These are phyloP conservation scores for Pterobdella sp. DNA, from an alignment of 2,888 invertebrate genomes.

Conservation along the genomic window DNA sequence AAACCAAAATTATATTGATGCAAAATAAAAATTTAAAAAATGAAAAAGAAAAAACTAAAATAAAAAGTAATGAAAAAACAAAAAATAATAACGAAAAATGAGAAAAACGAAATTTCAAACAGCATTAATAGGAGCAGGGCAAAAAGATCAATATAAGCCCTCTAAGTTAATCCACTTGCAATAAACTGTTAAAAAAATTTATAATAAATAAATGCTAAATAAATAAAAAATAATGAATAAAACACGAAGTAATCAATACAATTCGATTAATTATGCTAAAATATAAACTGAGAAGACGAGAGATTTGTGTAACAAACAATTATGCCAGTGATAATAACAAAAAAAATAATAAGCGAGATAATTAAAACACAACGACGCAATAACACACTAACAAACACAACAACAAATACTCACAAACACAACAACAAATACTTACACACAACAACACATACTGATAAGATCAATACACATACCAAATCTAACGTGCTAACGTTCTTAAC, in stretches of 20 bases:
- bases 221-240: not conserved
- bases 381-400: not conserved
- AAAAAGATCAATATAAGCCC: not conserved
- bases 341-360: not conserved
- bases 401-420: not conserved
- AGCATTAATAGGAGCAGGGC: too few relatives aligned
- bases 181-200: not conserved
- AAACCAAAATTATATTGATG: not conserved
- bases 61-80: not conserved
- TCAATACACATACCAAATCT: too few relatives aligned
- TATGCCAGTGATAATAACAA: too few relatives aligned
- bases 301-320: too few relatives aligned
- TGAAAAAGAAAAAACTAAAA: not conserved
- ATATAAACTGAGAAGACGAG: too few relatives aligned
- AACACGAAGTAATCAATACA: too few relatives aligned
- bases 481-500: too few relatives aligned
- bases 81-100: not conserved
- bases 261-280: too few relatives aligned
- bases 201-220: not conserved
- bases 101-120: too few relatives aligned
- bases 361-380: not conserved
- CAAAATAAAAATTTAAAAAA: not conserved
- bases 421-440: not conserved
- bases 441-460: not conserved
- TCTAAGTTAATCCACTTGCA: too few relatives aligned